These are phyloP conservation scores for Chaetodon trifascialis DNA, from an alignment of 2,113 vertebrate species.

Conservation along the genomic window DNA sequence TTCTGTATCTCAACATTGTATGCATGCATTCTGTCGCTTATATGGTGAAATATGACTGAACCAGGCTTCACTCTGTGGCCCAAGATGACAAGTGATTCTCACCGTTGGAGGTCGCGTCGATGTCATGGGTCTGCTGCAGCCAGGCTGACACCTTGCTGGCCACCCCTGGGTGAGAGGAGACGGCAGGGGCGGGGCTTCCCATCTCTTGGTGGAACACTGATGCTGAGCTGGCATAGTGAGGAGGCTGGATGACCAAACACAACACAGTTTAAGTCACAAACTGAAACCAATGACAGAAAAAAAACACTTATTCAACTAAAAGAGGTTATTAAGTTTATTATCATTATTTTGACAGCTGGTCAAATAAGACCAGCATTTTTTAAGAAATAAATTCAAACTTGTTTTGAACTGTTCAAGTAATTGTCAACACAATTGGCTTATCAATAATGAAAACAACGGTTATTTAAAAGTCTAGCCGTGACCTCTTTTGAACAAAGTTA, in stretches of 20 bases:
- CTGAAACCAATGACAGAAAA: background rate
- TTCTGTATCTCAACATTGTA: background rate
- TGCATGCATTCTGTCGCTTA: background rate
- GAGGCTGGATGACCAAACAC: slow-evolving; percentile 26
- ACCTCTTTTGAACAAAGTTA: too few species aligned
- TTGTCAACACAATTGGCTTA: background rate
- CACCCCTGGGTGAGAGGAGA: slow-evolving; percentile 50
- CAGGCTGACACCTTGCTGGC: slow-evolving; percentile 88
- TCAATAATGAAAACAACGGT: background rate
- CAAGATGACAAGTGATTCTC: background rate
- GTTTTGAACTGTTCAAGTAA: background rate
- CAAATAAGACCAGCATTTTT: background rate
- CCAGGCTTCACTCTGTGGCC: background rate
- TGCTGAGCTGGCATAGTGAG: slow-evolving; percentile 70
- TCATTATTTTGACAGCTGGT: background rate
- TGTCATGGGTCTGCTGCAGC: slow-evolving; percentile 90
- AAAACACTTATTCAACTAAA: background rate
- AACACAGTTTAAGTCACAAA: background rate
- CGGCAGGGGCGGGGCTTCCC: slow-evolving; percentile 23
- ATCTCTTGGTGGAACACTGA: slow-evolving; percentile 53
- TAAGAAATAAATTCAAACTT: background rate
- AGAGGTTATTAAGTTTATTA: too few species aligned
- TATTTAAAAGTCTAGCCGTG: too few species aligned
- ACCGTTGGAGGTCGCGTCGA: slow-evolving; percentile 90
- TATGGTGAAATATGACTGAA: background rate